Evolutionary conservation across 2,113 vertebrate species (phyloP).

Genomic region (Neofelis nebulosa): DNA sequence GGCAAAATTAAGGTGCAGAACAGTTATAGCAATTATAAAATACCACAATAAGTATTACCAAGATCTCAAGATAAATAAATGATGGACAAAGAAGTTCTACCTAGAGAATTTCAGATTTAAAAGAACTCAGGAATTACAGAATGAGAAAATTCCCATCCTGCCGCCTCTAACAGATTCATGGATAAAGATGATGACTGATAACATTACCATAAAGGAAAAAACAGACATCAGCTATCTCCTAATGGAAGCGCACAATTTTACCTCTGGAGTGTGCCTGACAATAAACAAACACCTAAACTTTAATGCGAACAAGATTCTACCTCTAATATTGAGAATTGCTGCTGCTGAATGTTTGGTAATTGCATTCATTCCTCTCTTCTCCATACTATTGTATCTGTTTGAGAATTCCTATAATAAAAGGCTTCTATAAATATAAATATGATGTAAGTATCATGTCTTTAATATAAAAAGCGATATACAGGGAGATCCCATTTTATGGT

Average conservation of each 20-base stretch:
- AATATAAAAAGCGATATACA: neutral
- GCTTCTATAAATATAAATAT: neutral
- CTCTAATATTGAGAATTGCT: neutral
- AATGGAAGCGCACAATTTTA: neutral
- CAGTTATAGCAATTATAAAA: neutral
- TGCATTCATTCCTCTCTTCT: neutral
- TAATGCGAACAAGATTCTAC: neutral
- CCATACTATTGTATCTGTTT: neutral
- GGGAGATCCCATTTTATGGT: neutral
- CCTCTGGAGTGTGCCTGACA: neutral
- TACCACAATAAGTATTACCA: neutral
- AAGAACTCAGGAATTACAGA: neutral
- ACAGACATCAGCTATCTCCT: neutral
- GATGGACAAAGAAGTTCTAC: neutral
- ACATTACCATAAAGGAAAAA: neutral
- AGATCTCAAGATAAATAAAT: neutral
- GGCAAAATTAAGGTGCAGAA: neutral
- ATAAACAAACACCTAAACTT: neutral
- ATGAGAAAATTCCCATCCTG: neutral
- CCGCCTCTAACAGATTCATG: neutral
- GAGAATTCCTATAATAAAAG: conserved; percentile 1
- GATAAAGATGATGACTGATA: neutral
- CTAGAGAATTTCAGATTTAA: neutral
- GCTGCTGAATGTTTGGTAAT: neutral
- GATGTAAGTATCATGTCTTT: neutral